phyloP scores from a whole-genome alignment of 23 tunicate genomes.

The Oikopleura vanhoeffeni region DNA sequence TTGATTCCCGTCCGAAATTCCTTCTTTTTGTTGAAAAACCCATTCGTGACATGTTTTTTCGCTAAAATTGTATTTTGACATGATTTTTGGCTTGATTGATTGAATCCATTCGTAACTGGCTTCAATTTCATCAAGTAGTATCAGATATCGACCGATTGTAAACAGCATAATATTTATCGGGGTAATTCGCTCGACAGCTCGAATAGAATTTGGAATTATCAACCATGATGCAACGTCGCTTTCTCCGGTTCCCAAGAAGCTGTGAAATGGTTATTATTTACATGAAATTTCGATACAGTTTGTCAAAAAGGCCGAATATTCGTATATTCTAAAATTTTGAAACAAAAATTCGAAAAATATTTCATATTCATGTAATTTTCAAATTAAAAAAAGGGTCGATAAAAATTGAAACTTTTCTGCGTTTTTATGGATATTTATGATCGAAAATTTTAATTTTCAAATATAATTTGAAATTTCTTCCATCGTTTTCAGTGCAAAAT shows the following conservation, averaged over 20 bases:
- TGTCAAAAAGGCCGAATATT: no score
- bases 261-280: no score
- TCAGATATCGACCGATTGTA: slow-evolving; percentile 33
- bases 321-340: no score
- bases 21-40: slow-evolving; percentile 21
- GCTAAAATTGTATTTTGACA: slow-evolving; percentile 9
- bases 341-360: no score
- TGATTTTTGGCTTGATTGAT: not conserved
- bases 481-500: no score
- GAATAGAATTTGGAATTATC: slow-evolving; percentile 40
- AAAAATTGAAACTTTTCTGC: no score
- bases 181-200: slow-evolving; percentile 37
- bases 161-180: slow-evolving; percentile 67
- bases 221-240: slow-evolving; percentile 82
- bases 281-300: no score
- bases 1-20: not conserved
- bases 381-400: no score
- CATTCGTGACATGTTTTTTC: slow-evolving; percentile 32
- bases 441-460: no score
- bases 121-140: slow-evolving; percentile 40
- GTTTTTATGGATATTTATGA: no score
- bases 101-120: slow-evolving; percentile 49
- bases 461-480: no score
- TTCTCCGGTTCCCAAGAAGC: slow-evolving; percentile 64
- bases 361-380: no score